Evolutionary conservation across 2,113 vertebrate genomes (phyloP).

Genomic region (Nerophis ophidion): DNA sequence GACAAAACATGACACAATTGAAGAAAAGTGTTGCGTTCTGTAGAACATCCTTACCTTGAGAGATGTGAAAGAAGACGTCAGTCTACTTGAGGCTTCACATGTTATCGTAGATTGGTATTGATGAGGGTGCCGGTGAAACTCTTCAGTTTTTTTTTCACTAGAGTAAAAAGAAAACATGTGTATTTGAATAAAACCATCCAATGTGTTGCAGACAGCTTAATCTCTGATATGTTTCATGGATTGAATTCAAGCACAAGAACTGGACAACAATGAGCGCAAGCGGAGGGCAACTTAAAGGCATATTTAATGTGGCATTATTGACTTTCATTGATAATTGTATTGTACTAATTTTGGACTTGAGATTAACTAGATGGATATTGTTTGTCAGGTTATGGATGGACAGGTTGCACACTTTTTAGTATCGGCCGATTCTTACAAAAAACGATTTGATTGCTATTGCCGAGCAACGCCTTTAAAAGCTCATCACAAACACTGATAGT

Average conservation of each 20-base stretch:
- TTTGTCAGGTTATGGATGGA: no score
- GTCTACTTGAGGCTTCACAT: slow-evolving; percentile 53
- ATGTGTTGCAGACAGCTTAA: not conserved
- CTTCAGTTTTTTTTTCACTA: slow-evolving; percentile 24
- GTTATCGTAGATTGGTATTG: slow-evolving; percentile 43
- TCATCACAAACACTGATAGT: no score
- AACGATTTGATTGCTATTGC: no score
- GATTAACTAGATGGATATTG: no score
- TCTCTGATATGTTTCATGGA: not conserved
- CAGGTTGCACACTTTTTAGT: no score
- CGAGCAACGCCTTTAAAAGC: no score
- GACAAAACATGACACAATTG: not conserved
- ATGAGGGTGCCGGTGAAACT: slow-evolving; percentile 23
- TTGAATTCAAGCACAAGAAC: slow-evolving; percentile 1
- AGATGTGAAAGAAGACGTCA: slow-evolving; percentile 29
- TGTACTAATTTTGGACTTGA: no score
- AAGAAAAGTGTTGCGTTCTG: not conserved
- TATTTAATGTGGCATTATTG: no score
- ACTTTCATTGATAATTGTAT: no score
- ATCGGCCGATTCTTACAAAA: no score
- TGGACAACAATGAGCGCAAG: slow-evolving; percentile 14
- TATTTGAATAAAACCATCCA: not conserved
- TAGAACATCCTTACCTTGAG: slow-evolving; percentile 41
- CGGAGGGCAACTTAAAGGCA: not conserved
- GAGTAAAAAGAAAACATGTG: not conserved